These are phyloP conservation scores for Pseudoips prasinana DNA, from an alignment of 2,888 invertebrate genomes.

Conservation along the genomic window DNA sequence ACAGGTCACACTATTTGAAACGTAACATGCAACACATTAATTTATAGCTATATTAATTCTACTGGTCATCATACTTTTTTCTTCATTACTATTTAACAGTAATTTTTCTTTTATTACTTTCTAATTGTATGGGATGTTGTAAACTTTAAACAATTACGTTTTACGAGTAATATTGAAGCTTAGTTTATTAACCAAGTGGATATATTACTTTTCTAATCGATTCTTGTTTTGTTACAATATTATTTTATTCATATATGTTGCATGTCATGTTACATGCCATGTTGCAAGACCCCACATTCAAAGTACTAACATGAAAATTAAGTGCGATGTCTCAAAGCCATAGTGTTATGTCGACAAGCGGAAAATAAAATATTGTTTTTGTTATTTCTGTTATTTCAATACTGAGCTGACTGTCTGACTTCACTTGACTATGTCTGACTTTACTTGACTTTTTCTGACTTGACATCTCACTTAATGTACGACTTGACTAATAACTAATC, in stretches of 20 bases:
- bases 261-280: constrained; percentile 9
- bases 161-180: no score
- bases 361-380: constrained; percentile 61
- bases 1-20: constrained; percentile 18
- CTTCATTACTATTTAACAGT: no score
- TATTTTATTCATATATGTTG: no score
- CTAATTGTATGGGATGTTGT: no score
- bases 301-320: constrained; percentile 41
- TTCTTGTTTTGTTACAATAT: no score
- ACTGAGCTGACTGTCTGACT: constrained; percentile 31
- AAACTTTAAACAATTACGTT: no score
- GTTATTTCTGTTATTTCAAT: constrained; percentile 44
- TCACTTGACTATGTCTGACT: constrained; percentile 21
- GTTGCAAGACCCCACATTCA: constrained; percentile 15
- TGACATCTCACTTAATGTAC: constrained; percentile 72
- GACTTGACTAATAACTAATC: constrained; percentile 31
- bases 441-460: constrained; percentile 42
- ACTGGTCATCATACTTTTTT: no score
- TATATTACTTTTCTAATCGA: no score
- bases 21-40: no score
- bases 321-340: constrained; percentile 73
- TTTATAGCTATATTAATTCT: no score
- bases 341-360: constrained; percentile 47
- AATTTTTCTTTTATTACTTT: no score
- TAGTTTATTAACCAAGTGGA: no score